A percentile compares a stretch with the other conserved stretches of the same genome.
Conservation (phyloP, 2,113 vertebrate species). For the crab-eating macaque (Macaca fascicularis) region DNA sequence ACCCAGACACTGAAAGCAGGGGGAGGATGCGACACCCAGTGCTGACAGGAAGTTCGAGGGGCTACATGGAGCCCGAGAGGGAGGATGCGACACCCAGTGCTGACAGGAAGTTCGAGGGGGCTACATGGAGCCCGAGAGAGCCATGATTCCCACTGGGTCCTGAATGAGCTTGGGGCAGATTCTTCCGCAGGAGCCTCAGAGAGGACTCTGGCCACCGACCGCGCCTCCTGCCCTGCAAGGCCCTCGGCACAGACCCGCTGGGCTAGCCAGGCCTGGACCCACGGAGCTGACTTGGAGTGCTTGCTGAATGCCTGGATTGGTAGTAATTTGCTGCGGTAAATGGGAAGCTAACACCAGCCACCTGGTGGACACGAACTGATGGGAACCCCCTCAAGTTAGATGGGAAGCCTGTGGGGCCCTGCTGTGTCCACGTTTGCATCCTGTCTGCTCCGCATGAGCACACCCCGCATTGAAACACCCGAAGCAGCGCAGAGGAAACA, state of each 20-base stretch:
- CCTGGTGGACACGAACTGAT: neutral
- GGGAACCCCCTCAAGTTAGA: neutral
- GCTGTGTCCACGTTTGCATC: neutral
- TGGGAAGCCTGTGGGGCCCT: neutral
- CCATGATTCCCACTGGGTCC: fast-evolving
- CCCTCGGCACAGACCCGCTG: neutral
- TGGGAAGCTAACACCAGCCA: neutral
- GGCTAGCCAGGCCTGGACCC: neutral
- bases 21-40: too few species aligned
- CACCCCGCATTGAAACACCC: fast-evolving
- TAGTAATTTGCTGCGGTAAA: neutral
- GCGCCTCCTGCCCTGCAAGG: neutral
- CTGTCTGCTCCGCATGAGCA: neutral
- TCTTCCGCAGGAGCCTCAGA: neutral
- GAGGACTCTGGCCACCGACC: neutral
- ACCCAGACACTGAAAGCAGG: neutral
- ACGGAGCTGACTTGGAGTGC: fast-evolving
- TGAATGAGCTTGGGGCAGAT: neutral
- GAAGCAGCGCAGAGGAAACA: neutral
- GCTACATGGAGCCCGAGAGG: too few species aligned
- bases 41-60: too few species aligned
- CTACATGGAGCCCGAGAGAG: too few species aligned
- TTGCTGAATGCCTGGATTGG: neutral
- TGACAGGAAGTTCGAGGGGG: neutral
- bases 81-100: neutral